A percentile compares a stretch with the other conserved stretches of the same genome.
Evolutionary conservation across 2,888 invertebrate species (phyloP).

Genomic region (Poecilus cupreus): DNA sequence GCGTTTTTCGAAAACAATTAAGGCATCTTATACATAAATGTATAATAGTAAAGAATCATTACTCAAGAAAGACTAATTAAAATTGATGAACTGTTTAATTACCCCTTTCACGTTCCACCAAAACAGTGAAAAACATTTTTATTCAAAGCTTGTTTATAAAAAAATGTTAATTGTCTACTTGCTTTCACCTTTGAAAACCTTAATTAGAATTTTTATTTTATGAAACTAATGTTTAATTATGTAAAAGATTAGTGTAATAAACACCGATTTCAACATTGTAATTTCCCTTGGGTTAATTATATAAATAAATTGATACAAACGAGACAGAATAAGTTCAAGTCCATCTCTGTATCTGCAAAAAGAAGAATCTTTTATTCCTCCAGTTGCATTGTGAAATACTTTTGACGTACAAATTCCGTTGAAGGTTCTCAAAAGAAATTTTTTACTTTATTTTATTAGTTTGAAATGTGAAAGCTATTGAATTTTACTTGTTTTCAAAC

Average conservation of each 20-base stretch:
- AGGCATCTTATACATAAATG: background rate
- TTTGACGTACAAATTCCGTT: background rate
- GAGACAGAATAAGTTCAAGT: background rate
- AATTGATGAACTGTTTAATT: constrained; percentile 19
- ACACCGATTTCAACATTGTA: background rate
- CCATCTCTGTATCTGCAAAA: background rate
- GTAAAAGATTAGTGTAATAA: no score
- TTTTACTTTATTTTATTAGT: constrained; percentile 13
- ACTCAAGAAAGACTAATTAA: constrained; percentile 9
- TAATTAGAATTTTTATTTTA: background rate
- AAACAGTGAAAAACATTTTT: constrained; percentile 7
- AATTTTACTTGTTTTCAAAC: background rate
- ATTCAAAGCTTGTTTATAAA: background rate
- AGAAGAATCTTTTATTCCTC: background rate
- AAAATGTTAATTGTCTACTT: background rate
- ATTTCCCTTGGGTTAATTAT: no score
- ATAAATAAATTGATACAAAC: constrained; percentile 1
- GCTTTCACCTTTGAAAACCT: background rate
- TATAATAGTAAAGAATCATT: constrained; percentile 7
- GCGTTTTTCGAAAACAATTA: background rate
- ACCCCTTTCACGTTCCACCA: background rate
- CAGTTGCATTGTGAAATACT: background rate
- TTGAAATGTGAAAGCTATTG: constrained; percentile 14
- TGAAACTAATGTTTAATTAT: background rate
- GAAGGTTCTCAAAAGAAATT: background rate